Evolutionary conservation across 2,888 invertebrate genomes (phyloP), one percentile per base, ranked within the genome.

Genomic region (Troides aeacus): DNA sequence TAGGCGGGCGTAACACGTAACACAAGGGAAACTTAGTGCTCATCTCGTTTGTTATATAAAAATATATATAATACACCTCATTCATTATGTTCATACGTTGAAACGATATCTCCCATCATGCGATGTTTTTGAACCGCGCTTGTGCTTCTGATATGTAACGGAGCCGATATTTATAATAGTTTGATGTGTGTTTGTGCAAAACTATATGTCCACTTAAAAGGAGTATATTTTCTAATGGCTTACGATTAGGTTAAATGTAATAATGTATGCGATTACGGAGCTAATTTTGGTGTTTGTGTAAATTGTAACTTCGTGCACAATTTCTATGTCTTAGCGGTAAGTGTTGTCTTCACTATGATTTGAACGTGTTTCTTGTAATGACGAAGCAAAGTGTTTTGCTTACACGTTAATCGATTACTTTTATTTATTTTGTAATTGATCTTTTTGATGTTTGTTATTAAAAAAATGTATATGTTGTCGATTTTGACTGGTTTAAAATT

Each of bases 151-250:
- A 39, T 30, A 2, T 62, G 56, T 62, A 42, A 36, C 21, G 53
- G 42, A 56, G 39, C 60, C 64, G 61, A 39, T 67, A 64, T 61
- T 58, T 64, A 64, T 64, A 56, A 64, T 62, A 58, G n/a, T 23
- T 42, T 46, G 53, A 58, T 46, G 46, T 46, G 58, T 63, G 70
- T 60, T 63, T 67, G 64, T 68, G 67, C 58, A 62, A 67, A 71
- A 64, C 62, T 61, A 67, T 64, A 70, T 64, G 64, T 71, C 70
- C 70, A 64, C 7, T 46, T 79, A 77, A 81, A 86, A 84, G 82
- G 81, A 86, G 81, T 90, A 88, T 90, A 91, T 91, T 90, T 91
- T 91, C 90, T 78, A 80, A 75, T 77, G 77, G 74, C 66, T 64
- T 75, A 75, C 76, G n/a, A 15, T 72, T 78, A 77, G 76, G 80